Conservation (phyloP, 2,888 invertebrate species). For the Dioctria rufipes region DNA sequence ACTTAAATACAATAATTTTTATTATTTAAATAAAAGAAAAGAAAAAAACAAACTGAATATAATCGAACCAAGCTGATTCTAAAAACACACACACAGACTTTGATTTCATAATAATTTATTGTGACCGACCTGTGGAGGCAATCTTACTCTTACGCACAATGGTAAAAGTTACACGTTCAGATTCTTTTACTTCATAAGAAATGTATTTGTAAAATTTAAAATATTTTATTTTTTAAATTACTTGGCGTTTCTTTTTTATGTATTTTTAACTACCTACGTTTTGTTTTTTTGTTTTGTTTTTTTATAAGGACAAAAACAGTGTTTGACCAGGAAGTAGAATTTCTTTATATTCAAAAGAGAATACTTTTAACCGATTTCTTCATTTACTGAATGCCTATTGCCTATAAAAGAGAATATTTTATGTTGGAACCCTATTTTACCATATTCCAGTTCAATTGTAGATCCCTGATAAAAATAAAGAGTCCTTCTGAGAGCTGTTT, state of each 20-base stretch:
- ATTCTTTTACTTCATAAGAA: conserved; percentile 29
- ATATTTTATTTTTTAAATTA: conserved; percentile 35
- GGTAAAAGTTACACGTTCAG: conserved; percentile 14
- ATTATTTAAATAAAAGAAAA: conserved; percentile 28
- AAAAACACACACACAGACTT: conserved; percentile 20
- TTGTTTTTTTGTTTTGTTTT: too few species aligned
- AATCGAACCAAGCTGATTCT: conserved; percentile 38
- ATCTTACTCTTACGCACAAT: neutral
- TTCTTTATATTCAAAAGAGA: too few species aligned
- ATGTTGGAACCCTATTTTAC: too few species aligned
- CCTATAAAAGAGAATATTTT: too few species aligned
- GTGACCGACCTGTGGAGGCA: neutral
- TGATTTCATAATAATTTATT: neutral
- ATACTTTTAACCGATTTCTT: too few species aligned
- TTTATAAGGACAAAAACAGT: too few species aligned
- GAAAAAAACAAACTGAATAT: conserved; percentile 5
- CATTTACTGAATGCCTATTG: too few species aligned
- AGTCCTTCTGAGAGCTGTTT: too few species aligned
- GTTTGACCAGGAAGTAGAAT: too few species aligned
- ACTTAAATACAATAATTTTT: conserved; percentile 43
- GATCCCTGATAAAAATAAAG: too few species aligned
- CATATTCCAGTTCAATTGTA: too few species aligned
- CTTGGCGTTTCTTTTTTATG: neutral
- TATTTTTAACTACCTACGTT: too few species aligned
- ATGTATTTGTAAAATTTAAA: conserved; percentile 48